Conservation (phyloP, 2,888 invertebrate species). For the Mechanitis mazaeus region DNA sequence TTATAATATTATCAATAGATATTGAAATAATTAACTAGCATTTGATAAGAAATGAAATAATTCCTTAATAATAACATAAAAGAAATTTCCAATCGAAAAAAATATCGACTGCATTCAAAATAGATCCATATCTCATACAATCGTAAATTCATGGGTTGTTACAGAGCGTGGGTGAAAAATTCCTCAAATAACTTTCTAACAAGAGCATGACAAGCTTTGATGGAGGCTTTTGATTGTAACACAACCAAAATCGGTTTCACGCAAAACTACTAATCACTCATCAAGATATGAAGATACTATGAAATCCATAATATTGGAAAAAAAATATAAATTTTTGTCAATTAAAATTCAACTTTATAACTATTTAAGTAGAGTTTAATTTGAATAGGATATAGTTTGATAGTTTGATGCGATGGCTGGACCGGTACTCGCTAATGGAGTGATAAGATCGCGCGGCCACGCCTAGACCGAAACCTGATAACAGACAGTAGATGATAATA, state of each 20-base stretch:
- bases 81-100: not conserved
- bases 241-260: conserved; percentile 64
- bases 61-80: not conserved
- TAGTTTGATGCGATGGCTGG: conserved; percentile 60
- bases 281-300: conserved; percentile 44
- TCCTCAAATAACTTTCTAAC: conserved; percentile 54
- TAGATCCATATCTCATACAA: conserved; percentile 62
- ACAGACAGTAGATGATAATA: conserved; percentile 11
- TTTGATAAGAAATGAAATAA: too few species aligned
- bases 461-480: conserved; percentile 45
- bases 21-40: not conserved
- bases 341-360: conserved; percentile 33
- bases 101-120: conserved; percentile 31
- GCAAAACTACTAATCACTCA: conserved; percentile 55
- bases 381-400: conserved; percentile 25
- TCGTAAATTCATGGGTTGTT: conserved; percentile 62
- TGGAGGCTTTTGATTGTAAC: conserved; percentile 32
- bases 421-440: conserved; percentile 68
- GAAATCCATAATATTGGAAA: conserved; percentile 47
- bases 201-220: conserved; percentile 55
- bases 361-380: not conserved
- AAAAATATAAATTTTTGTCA: conserved; percentile 38
- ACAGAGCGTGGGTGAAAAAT: conserved; percentile 55
- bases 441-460: conserved; percentile 71
- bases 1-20: not conserved